Evolutionary conservation across 2,113 vertebrate genomes (phyloP), one percentile per base, ranked within the genome.

Genomic region (Tupaia tana): DNA sequence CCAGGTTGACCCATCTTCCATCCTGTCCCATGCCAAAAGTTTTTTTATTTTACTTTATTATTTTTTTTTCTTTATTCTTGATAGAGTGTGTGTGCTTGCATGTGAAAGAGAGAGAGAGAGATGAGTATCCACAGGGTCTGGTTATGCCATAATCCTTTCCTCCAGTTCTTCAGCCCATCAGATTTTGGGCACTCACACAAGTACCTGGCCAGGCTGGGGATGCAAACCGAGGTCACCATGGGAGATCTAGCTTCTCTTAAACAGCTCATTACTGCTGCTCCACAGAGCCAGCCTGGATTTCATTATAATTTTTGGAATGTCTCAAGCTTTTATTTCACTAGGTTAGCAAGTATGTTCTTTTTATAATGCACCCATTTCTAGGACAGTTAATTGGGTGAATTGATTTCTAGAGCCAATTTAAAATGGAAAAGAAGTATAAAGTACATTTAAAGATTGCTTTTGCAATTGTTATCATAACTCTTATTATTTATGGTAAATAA

Each of bases 1-100:
- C 22, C 4, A 25, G 19, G 19, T 14, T 58, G 63, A 29, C 34
- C 90, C 52, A 1, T n/a, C 18, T 6, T 16, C n/a, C 27, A 2
- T 0, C 10, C 19, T 0, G 58, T 73, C n/a, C 54, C 64, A 20
- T 12, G 16, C 15, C 56, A 59, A 27, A 70, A 29, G 14, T 79
- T 29, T 82, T 74, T 25, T 18, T 25, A 54, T 31, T 93, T 93
- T 82, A 78, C 67, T 74, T 82, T 91, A 29, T 85, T 84, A 43
- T 43, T 43, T 4, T 43, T 43, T 43, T 43, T 43, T 43, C 43
- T 43, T 43, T 43, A 43, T 43, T 43, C 43, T 43, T 43, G 43
- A 43, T 43, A 43, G 43, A 43, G 6, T 43, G 43, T 43, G 43
- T 43, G 43, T 43, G 43, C 43, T 43, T 43, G 43, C 43, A 43